These are phyloP conservation scores for Spilosoma lubricipeda DNA, from an alignment of 2,888 invertebrate genomes.

Conservation along the genomic window DNA sequence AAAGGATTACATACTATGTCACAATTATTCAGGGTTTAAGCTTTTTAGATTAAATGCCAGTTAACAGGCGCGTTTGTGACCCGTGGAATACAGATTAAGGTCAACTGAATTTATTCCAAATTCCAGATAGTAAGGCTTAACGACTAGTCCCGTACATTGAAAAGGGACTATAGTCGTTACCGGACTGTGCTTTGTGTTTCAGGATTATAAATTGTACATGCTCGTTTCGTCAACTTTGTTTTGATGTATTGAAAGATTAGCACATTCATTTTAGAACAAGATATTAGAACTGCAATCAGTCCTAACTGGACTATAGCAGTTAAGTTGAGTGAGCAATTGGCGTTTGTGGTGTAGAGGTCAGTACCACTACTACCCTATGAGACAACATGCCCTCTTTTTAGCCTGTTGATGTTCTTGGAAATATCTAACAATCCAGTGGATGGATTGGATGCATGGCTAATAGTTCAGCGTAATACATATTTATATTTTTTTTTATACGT, in stretches of 20 bases:
- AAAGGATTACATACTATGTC: background rate
- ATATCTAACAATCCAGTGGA: too few relatives aligned
- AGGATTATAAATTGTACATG: constrained; percentile 21
- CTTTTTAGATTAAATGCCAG: constrained; percentile 25
- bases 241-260: background rate
- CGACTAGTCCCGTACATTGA: constrained; percentile 46
- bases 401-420: too few relatives aligned
- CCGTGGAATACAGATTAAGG: constrained; percentile 35
- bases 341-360: too few relatives aligned
- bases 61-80: constrained; percentile 27
- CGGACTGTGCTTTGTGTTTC: constrained; percentile 43
- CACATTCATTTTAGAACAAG: too few relatives aligned
- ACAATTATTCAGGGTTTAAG: constrained; percentile 15
- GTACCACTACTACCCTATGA: too few relatives aligned
- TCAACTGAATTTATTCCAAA: constrained; percentile 60
- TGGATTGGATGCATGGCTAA: too few relatives aligned
- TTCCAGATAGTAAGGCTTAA: constrained; percentile 39
- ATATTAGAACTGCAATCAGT: too few relatives aligned
- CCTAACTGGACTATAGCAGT: too few relatives aligned
- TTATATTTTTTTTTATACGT: background rate
- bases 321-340: too few relatives aligned
- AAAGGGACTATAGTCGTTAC: constrained; percentile 48
- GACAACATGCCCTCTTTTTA: too few relatives aligned
- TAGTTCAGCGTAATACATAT: too few relatives aligned
- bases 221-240: background rate